Evolutionary conservation across 2,888 invertebrate species (phyloP).

Genomic region (Gortyna flavago): DNA sequence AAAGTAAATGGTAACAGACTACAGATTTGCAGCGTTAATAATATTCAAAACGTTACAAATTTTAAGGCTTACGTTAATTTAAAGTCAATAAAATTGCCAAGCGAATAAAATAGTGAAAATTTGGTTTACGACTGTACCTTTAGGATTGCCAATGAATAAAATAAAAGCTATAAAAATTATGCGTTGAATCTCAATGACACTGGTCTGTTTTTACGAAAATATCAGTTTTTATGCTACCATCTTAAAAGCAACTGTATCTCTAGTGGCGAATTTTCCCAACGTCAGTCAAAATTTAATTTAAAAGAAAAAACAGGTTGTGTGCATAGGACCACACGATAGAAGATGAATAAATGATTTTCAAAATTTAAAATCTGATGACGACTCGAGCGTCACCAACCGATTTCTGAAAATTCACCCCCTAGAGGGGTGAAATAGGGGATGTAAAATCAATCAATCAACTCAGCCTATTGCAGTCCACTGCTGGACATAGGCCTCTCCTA

Average conservation of each 20-base stretch:
- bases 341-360: too few species aligned
- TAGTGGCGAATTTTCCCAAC: not conserved
- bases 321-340: too few species aligned
- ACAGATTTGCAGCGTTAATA: not conserved
- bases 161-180: conserved; percentile 46
- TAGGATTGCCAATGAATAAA: conserved; percentile 55
- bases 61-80: conserved; percentile 14
- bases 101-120: conserved; percentile 55
- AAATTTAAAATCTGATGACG: too few species aligned
- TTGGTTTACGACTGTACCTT: conserved; percentile 54
- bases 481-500: too few species aligned
- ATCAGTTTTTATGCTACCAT: not conserved
- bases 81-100: conserved; percentile 46
- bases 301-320: too few species aligned
- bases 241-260: not conserved
- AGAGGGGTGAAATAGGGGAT: too few species aligned
- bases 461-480: too few species aligned
- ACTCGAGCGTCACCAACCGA: too few species aligned
- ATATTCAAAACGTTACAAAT: conserved; percentile 2
- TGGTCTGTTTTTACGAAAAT: not conserved
- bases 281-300: too few species aligned
- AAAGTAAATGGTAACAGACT: not conserved
- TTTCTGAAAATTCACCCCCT: too few species aligned
- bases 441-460: too few species aligned
- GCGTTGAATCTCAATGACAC: conserved; percentile 15